Base-by-base conservation (phyloP, 2,888 invertebrate genomes). In the Clepsis dumicolana region DNA sequence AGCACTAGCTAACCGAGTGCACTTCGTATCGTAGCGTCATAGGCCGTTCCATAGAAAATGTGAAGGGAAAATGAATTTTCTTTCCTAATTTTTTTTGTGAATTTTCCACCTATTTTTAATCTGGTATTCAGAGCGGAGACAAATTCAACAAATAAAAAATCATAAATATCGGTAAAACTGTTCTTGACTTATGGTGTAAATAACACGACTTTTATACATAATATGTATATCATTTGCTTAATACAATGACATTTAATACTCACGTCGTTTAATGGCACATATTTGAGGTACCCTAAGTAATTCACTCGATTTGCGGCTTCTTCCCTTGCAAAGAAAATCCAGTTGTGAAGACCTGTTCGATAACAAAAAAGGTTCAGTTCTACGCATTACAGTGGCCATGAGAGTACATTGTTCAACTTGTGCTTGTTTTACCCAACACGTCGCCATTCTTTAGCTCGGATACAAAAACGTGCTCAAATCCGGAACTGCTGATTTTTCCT, bases 401-500 rank as follows among this genome's bases (percentile, higher is more conserved):
- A 4, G 4, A 38, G 14, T 44, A 16, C 41, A 7, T 44, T 18
- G 41, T 18, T 38, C n/a, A n/a, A 14, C 38, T 27, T 18, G 14
- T 54, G 16, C n/a, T 32, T 16, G 8, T 12, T 48, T 3, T 44
- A 93, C 94, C 94, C 61, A 94, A 96, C 25, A 98, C 95, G 77
- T 96, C 96, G 52, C 95, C 95, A 75, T 96, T 95, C 85, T 97
- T 97, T 0, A 97, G 92, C 94, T 99, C 98, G 0, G 98, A 97
- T 2, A 98, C 95, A 86, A 98, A 98, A 24, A 98, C 96, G 81
- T 99, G 98, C 86, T 99, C 98, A 82, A 98, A 98, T 1, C 98
- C 98, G 44, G 97, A 97, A 77, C 98, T 98, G 70, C 98, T 97
- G 24, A 97, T 95, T 81, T 95, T 95, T 29, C 97, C 96, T 78